These are phyloP conservation scores for Reticulitermes lucifugus DNA, from an alignment of 2,888 invertebrate genomes.

Conservation along the genomic window DNA sequence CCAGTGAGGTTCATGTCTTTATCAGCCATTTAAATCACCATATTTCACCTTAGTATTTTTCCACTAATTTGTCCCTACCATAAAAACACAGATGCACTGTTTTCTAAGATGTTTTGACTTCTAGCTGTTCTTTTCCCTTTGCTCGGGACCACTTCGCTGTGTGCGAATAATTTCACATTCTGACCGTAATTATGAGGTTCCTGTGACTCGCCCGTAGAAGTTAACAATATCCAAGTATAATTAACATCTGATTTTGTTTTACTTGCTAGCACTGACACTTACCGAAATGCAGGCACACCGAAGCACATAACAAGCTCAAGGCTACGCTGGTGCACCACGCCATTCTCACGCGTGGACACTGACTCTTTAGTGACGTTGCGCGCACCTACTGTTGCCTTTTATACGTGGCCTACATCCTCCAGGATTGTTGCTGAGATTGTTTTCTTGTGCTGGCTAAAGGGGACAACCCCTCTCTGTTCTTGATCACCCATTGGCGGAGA, in stretches of 20 bases:
- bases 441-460: conserved; percentile 46
- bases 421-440: conserved; percentile 41
- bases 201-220: not conserved
- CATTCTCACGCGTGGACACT: conserved; percentile 48
- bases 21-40: conserved; percentile 28
- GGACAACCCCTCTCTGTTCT: conserved; percentile 50
- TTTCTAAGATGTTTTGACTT: not conserved
- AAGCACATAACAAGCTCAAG: conserved; percentile 44
- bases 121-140: not conserved
- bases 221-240: not conserved
- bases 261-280: conserved; percentile 39
- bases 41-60: not conserved
- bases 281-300: conserved; percentile 50
- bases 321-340: conserved; percentile 49
- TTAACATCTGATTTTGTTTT: not conserved
- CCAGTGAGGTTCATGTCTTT: conserved; percentile 12
- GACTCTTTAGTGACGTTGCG: conserved; percentile 42
- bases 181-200: not conserved
- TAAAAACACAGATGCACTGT: not conserved
- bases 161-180: not conserved
- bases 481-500: conserved; percentile 51
- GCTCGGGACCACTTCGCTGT: not conserved
- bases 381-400: conserved; percentile 39
- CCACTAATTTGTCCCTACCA: not conserved
- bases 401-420: conserved; percentile 49